Conservation (phyloP, 2,113 vertebrate species). For the Glaucomys volans region DNA sequence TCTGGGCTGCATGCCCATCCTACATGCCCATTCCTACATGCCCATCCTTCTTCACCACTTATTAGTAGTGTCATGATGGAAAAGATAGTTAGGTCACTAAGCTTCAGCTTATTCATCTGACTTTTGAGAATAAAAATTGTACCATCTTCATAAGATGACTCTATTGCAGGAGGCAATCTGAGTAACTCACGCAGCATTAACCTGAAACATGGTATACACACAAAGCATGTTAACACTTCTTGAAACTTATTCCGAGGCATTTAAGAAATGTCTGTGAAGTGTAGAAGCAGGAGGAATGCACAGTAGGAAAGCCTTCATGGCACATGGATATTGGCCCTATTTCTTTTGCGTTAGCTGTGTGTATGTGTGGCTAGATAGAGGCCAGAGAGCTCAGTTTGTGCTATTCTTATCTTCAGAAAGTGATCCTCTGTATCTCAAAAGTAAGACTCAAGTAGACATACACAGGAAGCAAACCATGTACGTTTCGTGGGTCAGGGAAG, state of each 20-base stretch:
- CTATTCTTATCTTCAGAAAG: neutral
- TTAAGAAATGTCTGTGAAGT: conserved; percentile 15
- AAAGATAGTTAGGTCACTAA: neutral
- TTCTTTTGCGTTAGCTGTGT: neutral
- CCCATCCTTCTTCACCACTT: neutral
- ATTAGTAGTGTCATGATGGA: neutral
- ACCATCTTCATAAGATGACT: neutral
- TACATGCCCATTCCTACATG: no score
- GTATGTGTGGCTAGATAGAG: neutral
- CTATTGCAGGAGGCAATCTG: neutral
- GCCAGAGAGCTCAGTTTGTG: neutral
- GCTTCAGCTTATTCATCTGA: neutral
- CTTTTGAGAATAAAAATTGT: neutral
- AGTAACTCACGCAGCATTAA: neutral
- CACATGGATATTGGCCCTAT: neutral
- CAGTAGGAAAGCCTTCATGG: neutral
- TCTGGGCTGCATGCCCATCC: neutral
- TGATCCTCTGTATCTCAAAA: neutral
- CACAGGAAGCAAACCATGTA: neutral
- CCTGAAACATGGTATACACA: neutral
- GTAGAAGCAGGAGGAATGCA: neutral
- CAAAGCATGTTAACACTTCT: neutral
- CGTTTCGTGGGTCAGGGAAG: neutral
- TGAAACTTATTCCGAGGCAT: neutral
- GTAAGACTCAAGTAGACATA: neutral